Evolutionary conservation across 2,888 invertebrate species (phyloP), one percentile per base, ranked within the genome.

Genomic region (Hartigia nigra): DNA sequence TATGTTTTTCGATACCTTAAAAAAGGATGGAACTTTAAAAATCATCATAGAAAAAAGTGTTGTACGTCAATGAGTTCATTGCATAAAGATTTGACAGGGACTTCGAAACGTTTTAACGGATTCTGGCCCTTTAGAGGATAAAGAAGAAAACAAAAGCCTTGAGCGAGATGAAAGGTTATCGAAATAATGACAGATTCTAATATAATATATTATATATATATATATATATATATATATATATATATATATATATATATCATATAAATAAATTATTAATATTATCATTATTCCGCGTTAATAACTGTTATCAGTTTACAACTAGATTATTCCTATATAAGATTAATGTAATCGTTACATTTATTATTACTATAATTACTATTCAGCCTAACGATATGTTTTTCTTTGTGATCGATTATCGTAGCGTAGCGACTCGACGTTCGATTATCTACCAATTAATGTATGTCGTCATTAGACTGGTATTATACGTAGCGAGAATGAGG

Each of bases 91-190:
- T 4, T 14, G 39, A 39, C 1, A 14, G 12, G 1, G 14, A 39
- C 39, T 39, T 39, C 14, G 14, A 39, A 39, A 39, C 5, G 39
- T 14, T 37, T 37, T 5, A 39, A 39, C 39, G 12, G 14, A 5
- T 23, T 39, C 5, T 5, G 23, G 14, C 39, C 39, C 39, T 39
- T 14, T 5, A 5, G 14, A 39, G 39, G 39, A 75, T 78, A 69
- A 37, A 70, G 9, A 70, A 74, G 14, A 32, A 75, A 39, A 34
- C 32, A 74, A 77, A 74, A 77, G n/a, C 23, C 74, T 35, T 77
- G 39, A 37, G 31, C 70, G 74, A 70, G 39, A 72, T 37, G n/a
- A 36, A 70, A 31, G 31, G 3, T 12, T 32, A 72, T 35, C 12
- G 31, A 32, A 70, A 35, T 37, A n/a, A 76, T 31, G 74, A 74